These are phyloP conservation scores for Seladonia tumulorum DNA, from an alignment of 2,888 invertebrate genomes.

Conservation along the genomic window DNA sequence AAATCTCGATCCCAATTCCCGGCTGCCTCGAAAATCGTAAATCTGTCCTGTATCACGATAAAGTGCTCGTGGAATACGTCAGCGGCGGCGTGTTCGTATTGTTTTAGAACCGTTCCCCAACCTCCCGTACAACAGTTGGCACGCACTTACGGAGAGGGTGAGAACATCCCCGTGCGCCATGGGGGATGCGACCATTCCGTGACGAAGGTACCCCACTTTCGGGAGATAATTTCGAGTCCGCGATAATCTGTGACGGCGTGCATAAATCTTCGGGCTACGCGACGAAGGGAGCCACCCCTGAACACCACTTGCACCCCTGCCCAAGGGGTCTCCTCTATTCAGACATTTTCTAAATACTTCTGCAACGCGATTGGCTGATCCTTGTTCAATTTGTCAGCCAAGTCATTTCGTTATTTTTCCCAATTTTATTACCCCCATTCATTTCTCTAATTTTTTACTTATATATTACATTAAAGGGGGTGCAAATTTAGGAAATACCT, in stretches of 20 bases:
- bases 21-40: conserved; percentile 53
- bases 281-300: conserved; percentile 1
- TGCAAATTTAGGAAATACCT: too few relatives aligned
- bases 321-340: background rate
- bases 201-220: conserved; percentile 38
- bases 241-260: conserved; percentile 53
- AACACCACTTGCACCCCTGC: conserved; percentile 31
- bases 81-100: conserved; percentile 55
- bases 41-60: conserved; percentile 65
- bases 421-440: background rate
- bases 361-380: background rate
- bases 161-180: conserved; percentile 28
- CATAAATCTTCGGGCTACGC: conserved; percentile 50
- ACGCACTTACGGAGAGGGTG: conserved; percentile 59
- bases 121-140: conserved; percentile 64
- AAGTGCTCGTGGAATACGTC: conserved; percentile 60
- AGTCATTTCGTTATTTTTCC: background rate
- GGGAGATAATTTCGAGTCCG: conserved; percentile 55
- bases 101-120: conserved; percentile 56
- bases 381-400: background rate
- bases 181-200: conserved; percentile 38
- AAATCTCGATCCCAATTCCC: conserved; percentile 45
- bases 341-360: conserved; percentile 3
- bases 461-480: background rate
- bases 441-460: background rate